Percentiles rank a stretch among this genome's conserved stretches.
phyloP scores from a whole-genome alignment of 2,888 invertebrate genomes.

The Mystacides longicornis region DNA sequence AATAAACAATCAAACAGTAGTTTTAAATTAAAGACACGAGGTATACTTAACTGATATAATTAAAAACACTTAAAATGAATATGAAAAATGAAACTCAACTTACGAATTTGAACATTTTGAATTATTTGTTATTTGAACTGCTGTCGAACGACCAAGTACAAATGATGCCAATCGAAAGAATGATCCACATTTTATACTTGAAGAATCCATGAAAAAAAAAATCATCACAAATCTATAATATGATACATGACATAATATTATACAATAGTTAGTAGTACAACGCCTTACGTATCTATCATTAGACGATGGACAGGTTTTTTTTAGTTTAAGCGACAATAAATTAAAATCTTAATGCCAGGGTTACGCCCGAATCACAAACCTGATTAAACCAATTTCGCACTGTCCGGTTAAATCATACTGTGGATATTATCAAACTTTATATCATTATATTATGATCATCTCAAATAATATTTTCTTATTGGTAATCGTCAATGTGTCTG shows the following conservation, averaged over 20 bases:
- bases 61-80: background rate
- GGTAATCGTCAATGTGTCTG: no score
- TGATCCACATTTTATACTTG: background rate
- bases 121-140: background rate
- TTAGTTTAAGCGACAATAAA: background rate
- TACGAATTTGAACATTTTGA: slow-evolving; percentile 1
- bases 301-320: background rate
- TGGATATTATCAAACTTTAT: no score
- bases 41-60: no score
- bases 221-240: background rate
- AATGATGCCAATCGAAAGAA: background rate
- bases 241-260: background rate
- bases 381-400: no score
- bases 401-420: no score
- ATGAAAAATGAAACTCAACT: background rate
- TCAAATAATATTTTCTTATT: no score
- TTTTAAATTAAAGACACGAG: no score
- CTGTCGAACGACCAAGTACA: background rate
- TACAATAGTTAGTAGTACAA: background rate
- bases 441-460: no score
- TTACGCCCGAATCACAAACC: background rate
- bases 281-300: background rate
- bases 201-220: no score
- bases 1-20: no score
- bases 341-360: slow-evolving; percentile 1